Conservation (phyloP, 2,888 invertebrate species). For the Pyrgus malvae region DNA sequence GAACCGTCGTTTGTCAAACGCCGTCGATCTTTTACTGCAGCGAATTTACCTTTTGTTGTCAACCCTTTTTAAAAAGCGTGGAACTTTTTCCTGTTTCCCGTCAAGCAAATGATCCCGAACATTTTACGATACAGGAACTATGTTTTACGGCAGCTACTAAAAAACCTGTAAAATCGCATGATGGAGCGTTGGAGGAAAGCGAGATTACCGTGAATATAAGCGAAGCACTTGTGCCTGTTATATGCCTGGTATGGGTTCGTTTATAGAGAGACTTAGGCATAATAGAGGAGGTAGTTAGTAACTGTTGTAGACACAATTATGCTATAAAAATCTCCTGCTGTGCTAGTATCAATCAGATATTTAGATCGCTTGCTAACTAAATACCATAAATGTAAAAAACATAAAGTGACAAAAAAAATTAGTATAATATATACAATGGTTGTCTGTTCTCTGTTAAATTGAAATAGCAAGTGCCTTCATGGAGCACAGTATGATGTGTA, state of each 20-base stretch:
- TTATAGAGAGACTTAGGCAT: background rate
- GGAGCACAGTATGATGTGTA: too few species aligned
- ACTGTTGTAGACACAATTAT: too few species aligned
- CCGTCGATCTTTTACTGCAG: conserved; percentile 18
- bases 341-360: too few species aligned
- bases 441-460: too few species aligned
- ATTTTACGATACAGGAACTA: conserved; percentile 22
- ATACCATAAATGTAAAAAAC: too few species aligned
- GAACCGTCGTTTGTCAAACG: conserved; percentile 4
- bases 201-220: conserved; percentile 11
- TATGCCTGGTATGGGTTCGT: background rate
- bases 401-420: too few species aligned
- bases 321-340: too few species aligned
- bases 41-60: conserved; percentile 13
- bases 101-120: conserved; percentile 20
- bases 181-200: conserved; percentile 11
- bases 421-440: too few species aligned
- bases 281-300: too few species aligned
- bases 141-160: conserved; percentile 21
- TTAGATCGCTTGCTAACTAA: too few species aligned
- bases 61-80: conserved; percentile 8
- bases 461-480: too few species aligned
- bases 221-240: conserved; percentile 7
- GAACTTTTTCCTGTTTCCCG: background rate
- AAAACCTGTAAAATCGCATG: conserved; percentile 24